A percentile compares a stretch with the other conserved stretches of the same genome.
Conservation (phyloP, 2,888 invertebrate genomes). For the Leptinotarsa tumamoca region DNA sequence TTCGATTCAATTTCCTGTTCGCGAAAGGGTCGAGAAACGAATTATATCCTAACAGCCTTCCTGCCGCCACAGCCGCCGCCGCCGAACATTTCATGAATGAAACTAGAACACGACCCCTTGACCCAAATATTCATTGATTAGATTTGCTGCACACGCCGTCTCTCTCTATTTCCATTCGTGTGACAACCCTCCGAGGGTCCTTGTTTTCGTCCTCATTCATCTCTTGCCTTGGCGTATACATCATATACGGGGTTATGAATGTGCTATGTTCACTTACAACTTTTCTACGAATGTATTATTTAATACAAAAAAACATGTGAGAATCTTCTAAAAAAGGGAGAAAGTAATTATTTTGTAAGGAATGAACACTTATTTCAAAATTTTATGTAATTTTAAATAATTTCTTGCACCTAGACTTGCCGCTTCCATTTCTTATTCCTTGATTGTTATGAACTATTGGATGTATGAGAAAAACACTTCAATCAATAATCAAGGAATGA, state of each 20-base stretch:
- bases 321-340: too few species aligned
- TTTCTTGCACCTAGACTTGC: too few species aligned
- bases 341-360: too few species aligned
- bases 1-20: conserved; percentile 3
- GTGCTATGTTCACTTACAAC: too few species aligned
- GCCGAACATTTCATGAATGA: conserved; percentile 23
- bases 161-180: conserved; percentile 18
- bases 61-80: not conserved
- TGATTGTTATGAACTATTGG: too few species aligned
- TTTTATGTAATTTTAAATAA: too few species aligned
- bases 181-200: not conserved
- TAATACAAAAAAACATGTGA: too few species aligned
- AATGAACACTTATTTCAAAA: too few species aligned
- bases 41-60: not conserved
- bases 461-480: too few species aligned
- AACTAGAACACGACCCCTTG: conserved; percentile 28
- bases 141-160: conserved; percentile 4
- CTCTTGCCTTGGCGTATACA: not conserved
- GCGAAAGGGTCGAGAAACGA: not conserved
- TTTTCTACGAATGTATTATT: too few species aligned
- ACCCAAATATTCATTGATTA: conserved; percentile 31
- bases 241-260: not conserved
- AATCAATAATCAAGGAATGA: too few species aligned
- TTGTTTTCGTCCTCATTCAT: conserved; percentile 15
- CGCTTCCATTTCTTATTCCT: too few species aligned